A percentile compares a stretch with the other conserved stretches of the same genome.
Conservation (phyloP, 2,888 invertebrate genomes). For the Oxystoma pomonae region DNA sequence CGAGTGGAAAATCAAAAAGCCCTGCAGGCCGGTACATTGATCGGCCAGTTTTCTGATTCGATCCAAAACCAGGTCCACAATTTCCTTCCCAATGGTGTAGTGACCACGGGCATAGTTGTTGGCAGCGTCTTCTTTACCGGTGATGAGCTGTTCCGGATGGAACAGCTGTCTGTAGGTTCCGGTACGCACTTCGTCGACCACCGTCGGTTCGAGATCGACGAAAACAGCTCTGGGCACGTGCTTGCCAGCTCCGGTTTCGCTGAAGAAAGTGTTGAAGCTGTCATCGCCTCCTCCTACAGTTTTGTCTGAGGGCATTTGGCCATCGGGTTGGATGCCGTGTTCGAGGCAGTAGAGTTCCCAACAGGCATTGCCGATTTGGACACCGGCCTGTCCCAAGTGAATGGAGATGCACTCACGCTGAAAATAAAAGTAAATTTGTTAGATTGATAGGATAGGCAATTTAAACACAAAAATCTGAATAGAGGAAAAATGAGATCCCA, state of each 20-base stretch:
- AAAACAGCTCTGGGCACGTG: conserved; percentile 79
- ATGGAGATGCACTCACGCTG: conserved; percentile 55
- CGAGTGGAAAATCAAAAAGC: conserved; percentile 62
- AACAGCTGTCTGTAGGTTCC: conserved; percentile 55
- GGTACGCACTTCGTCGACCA: conserved; percentile 58
- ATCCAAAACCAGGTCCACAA: conserved; percentile 68
- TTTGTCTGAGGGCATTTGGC: conserved; percentile 39
- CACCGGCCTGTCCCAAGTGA: conserved; percentile 76
- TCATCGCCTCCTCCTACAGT: conserved; percentile 35
- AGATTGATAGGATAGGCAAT: too few relatives aligned
- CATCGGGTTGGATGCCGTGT: conserved; percentile 70
- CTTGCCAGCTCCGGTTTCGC: conserved; percentile 60
- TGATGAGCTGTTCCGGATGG: conserved; percentile 69
- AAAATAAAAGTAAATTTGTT: too few relatives aligned
- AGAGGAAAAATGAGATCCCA: too few relatives aligned
- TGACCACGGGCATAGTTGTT: conserved; percentile 84
- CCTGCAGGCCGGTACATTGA: conserved; percentile 57
- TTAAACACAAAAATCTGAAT: too few relatives aligned
- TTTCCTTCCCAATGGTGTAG: conserved; percentile 71
- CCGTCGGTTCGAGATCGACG: conserved; percentile 84
- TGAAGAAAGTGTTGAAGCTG: conserved; percentile 52
- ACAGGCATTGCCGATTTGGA: conserved; percentile 83
- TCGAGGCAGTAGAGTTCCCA: conserved; percentile 77
- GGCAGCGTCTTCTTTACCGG: conserved; percentile 81
- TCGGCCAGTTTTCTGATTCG: conserved; percentile 62